Percentiles rank a stretch among this genome's conserved stretches.
These are phyloP conservation scores for Spermophilus dauricus DNA, from an alignment of 2,113 vertebrate species.

Conservation along the genomic window DNA sequence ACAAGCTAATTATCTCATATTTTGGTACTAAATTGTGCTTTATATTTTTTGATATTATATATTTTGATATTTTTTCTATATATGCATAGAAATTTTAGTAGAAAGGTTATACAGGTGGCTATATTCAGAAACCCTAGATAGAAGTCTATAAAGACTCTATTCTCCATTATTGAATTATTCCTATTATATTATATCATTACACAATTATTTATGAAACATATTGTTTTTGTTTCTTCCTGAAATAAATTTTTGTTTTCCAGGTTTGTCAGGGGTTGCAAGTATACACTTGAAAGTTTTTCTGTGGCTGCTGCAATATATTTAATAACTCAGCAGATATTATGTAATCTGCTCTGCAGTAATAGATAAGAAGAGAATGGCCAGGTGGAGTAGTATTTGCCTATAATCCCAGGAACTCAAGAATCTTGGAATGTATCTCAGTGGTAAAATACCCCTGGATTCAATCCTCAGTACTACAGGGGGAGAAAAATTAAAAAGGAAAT, in stretches of 20 bases:
- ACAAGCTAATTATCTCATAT: background rate
- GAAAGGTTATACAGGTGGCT: background rate
- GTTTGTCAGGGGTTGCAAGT: background rate
- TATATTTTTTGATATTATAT: background rate
- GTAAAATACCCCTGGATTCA: no score
- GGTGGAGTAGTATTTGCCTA: no score
- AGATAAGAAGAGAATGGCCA: background rate
- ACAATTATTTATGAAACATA: background rate
- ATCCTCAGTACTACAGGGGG: no score
- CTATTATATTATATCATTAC: background rate
- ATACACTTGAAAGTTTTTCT: background rate
- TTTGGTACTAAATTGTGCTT: background rate
- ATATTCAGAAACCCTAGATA: background rate
- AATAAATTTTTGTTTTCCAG: background rate
- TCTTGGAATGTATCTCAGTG: no score
- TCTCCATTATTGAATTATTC: constrained; percentile 18
- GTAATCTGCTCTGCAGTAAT: background rate
- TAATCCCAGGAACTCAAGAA: no score
- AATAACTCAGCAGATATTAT: background rate
- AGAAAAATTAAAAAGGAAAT: no score
- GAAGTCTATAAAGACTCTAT: background rate
- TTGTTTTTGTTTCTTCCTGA: background rate
- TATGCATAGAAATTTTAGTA: background rate
- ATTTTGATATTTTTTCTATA: background rate
- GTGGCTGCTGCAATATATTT: background rate